phyloP scores from a whole-genome alignment of 2,113 vertebrate species.

The Perca flavescens region DNA sequence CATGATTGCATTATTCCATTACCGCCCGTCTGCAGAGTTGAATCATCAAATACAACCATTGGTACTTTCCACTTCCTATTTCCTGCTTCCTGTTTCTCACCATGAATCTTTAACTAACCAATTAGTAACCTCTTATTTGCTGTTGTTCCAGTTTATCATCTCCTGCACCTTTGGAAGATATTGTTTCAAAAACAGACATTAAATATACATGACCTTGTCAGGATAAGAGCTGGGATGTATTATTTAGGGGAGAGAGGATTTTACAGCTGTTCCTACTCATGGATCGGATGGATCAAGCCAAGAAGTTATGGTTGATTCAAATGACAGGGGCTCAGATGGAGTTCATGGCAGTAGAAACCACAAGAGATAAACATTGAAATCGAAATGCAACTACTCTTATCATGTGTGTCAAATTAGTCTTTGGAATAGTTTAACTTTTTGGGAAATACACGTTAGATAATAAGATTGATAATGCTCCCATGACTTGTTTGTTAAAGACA shows the following conservation, averaged over 20 bases:
- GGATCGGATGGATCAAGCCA: conserved; percentile 29
- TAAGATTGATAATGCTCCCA: background rate
- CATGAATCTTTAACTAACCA: conserved; percentile 78
- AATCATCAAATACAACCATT: conserved; percentile 54
- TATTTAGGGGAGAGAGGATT: conserved; percentile 68
- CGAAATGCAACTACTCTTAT: background rate
- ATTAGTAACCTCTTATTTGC: conserved; percentile 75
- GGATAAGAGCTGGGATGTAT: conserved; percentile 65
- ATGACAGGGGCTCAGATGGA: background rate
- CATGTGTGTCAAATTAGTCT: background rate
- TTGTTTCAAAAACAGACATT: conserved; percentile 75
- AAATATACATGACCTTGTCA: conserved; percentile 75
- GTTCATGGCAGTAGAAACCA: background rate
- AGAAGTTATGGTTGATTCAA: conserved; percentile 19
- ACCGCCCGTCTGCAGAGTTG: conserved; percentile 59
- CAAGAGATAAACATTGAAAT: conserved; percentile 1
- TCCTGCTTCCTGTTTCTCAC: conserved; percentile 73
- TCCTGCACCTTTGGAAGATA: conserved; percentile 65
- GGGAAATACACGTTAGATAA: background rate
- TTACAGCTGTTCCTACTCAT: conserved; percentile 50
- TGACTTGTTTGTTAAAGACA: background rate
- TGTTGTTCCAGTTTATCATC: conserved; percentile 61
- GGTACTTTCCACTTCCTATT: conserved; percentile 61
- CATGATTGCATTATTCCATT: conserved; percentile 77
- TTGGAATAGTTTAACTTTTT: background rate